Conservation (phyloP, 2,888 invertebrate species). For the Eupithecia insigniata region DNA sequence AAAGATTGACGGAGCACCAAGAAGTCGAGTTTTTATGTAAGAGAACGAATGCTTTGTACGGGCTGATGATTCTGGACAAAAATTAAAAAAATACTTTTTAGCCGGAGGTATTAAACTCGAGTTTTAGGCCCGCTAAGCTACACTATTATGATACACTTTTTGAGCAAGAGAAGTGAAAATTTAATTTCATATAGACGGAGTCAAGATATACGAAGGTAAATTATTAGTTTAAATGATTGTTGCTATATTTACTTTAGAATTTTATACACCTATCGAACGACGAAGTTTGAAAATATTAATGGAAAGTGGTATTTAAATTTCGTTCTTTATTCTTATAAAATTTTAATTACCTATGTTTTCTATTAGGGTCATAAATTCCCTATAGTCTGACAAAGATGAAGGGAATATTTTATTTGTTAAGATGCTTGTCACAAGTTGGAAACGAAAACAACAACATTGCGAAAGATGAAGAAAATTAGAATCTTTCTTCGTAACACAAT, state of each 20-base stretch:
- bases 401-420: not conserved
- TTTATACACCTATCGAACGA: not conserved
- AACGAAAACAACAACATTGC: not conserved
- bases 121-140: no score
- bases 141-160: no score
- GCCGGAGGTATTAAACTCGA: no score
- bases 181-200: constrained; percentile 18
- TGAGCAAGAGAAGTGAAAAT: no score
- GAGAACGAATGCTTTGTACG: no score
- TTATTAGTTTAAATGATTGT: not conserved
- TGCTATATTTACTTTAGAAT: not conserved
- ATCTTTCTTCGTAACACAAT: constrained; percentile 22
- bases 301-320: no score
- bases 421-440: not conserved
- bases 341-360: no score
- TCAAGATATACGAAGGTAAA: constrained; percentile 5
- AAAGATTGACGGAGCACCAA: no score
- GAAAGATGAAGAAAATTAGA: constrained; percentile 9
- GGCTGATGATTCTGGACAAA: no score
- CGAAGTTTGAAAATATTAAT: not conserved
- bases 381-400: not conserved
- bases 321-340: no score
- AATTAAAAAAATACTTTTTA: no score
- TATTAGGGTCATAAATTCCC: not conserved
- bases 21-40: no score